Base-by-base conservation (phyloP, 2,888 invertebrate species). In the Graphium colonna region DNA sequence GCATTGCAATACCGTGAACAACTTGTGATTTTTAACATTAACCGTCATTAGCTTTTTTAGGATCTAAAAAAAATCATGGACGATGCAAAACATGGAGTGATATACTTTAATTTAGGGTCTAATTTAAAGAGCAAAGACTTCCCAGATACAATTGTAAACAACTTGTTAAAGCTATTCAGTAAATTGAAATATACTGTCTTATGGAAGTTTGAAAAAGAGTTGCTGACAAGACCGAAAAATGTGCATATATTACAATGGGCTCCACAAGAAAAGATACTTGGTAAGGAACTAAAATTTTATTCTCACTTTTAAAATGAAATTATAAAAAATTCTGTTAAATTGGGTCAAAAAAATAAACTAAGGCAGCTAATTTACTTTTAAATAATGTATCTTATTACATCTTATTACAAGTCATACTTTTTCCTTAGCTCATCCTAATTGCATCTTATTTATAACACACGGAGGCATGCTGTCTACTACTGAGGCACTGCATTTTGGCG, bases 91-190 rank as follows among this genome's bases (percentile, higher is more conserved):
- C 48, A 84, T 43, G 89, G 90, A 1, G 78, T 83, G 0, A 74
- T 90, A 33, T 83, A 77, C 64, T 89, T 90, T 62, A 88, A 87
- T 46, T 72, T 90, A 77, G 90, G 90, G 0, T 80, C 87, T 0
- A 79, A 75, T n/a, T 48, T 84, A 12, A 73, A 71, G 44, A 79
- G 80, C 40, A 71, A 70, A 13, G 60, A 69, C 0, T 62, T 86
- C 57, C 77, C 83, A 0, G 65, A 66, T 0, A 63, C 71, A 36
- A 51, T 73, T 1, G 75, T 74, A 47, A 52, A 56, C 2, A 63
- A 61, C 0, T 58, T 90, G 12, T n/a, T 87, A 0, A 66, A 71
- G 28, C 71, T 79, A 41, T 82, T 90, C 36, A 71, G 77, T n/a
- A 33, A 62, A 36, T 56, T 82, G 36, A 73, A 74, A 42, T 73